phyloP scores from a whole-genome alignment of 2,888 invertebrate species.

The Lepidonotus clava region DNA sequence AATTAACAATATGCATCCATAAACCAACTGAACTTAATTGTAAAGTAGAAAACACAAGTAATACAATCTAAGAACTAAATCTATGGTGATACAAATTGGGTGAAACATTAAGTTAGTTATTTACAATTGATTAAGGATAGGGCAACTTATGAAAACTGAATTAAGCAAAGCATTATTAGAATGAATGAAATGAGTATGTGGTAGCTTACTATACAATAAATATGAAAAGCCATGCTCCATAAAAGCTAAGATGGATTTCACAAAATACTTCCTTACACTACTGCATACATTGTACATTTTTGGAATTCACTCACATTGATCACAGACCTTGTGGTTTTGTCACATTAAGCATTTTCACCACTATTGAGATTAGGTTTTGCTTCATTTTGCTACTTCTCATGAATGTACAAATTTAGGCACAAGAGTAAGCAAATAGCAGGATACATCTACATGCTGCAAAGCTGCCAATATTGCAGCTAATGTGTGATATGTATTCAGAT shows the following conservation, averaged over 20 bases:
- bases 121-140: neutral
- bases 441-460: neutral
- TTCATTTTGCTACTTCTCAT: too few species aligned
- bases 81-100: too few species aligned
- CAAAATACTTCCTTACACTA: neutral
- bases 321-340: conserved; percentile 12
- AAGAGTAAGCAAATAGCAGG: neutral
- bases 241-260: neutral
- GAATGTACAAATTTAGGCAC: too few species aligned
- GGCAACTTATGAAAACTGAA: neutral
- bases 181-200: neutral
- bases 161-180: neutral
- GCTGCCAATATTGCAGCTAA: neutral
- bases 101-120: neutral
- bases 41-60: neutral
- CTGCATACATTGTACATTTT: neutral
- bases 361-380: too few species aligned
- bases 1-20: neutral
- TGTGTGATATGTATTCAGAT: neutral
- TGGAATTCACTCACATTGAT: neutral
- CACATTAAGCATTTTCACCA: neutral
- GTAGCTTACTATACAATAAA: neutral
- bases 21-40: neutral
- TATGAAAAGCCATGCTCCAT: neutral
- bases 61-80: too few species aligned